Percentiles rank a stretch among this genome's conserved stretches.
phyloP scores from a whole-genome alignment of 2,113 vertebrate genomes.

The rabbit (Oryctolagus cuniculus) region mOryCun1.1 NC_091432.1:120327001-120327500 shows the following conservation, averaged over 20 bases:
- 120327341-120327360: slow-evolving; percentile 24
- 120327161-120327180: slow-evolving; percentile 57
- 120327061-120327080: slow-evolving; percentile 13
- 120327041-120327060: not conserved
- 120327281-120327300: slow-evolving; percentile 25
- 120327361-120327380: not conserved
- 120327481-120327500: not conserved
- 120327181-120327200: not conserved
- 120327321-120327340: slow-evolving; percentile 6
- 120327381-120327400: not conserved
- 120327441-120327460: not conserved
- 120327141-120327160: slow-evolving; percentile 41
- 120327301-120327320: slow-evolving; percentile 41
- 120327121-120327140: slow-evolving; percentile 53
- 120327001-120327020: not conserved
- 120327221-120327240: slow-evolving; percentile 46
- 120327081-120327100: not conserved
- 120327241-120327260: slow-evolving; percentile 25
- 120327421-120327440: not conserved
- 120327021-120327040: slow-evolving; percentile 21
- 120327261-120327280: slow-evolving; percentile 58
- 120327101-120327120: slow-evolving; percentile 36
- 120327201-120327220: slow-evolving; percentile 43
- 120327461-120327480: not conserved
- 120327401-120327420: not conserved